These are phyloP conservation scores for Drosophila infuscata DNA, from an alignment of 2,888 invertebrate species.

Conservation along the genomic window DNA sequence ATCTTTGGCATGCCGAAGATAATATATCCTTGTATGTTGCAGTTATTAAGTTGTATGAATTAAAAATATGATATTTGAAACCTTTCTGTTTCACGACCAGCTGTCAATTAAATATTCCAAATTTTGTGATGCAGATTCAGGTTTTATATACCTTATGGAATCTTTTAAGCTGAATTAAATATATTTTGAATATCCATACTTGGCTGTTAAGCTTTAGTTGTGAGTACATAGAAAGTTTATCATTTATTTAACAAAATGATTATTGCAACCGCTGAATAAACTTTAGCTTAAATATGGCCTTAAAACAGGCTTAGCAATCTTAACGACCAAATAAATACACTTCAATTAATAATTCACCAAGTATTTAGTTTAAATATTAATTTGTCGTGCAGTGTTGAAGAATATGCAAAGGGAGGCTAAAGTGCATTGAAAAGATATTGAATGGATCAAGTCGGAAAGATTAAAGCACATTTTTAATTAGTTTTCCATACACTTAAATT, in stretches of 20 bases:
- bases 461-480: constrained; percentile 64
- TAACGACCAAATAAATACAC: not conserved
- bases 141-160: not conserved
- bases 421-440: constrained; percentile 27
- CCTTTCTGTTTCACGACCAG: no score
- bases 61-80: no score
- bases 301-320: not conserved
- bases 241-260: not conserved
- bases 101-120: not conserved
- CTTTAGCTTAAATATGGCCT: not conserved
- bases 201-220: not conserved
- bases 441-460: constrained; percentile 40
- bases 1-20: not conserved
- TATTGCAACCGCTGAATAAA: not conserved
- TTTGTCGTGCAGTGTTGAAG: constrained; percentile 17
- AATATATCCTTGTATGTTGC: not conserved
- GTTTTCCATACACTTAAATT: constrained; percentile 53
- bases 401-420: constrained; percentile 2
- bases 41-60: no score
- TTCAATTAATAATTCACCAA: not conserved
- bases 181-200: not conserved
- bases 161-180: not conserved
- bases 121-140: no score
- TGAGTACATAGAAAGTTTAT: not conserved
- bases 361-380: no score